Base-by-base conservation (phyloP, 2,888 invertebrate species). In the Acanthosepion lycidas region DNA sequence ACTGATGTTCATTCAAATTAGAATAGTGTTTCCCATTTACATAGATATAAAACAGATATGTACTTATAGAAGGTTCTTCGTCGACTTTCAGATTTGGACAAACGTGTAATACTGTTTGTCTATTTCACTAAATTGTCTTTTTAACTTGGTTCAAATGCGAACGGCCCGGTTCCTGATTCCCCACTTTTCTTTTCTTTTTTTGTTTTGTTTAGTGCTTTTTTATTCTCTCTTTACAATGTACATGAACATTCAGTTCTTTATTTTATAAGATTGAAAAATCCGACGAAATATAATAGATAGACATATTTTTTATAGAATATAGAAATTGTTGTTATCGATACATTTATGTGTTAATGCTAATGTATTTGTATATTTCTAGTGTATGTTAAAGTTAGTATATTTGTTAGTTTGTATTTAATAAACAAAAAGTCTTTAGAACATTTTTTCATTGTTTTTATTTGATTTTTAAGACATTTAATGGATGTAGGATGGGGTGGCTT, bases 41-140 rank as follows among this genome's bases (percentile, higher is more conserved):
- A 78, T 78, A 12, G 78, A 78, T 78, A 78, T 78, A 78, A 78
- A n/a, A 78, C 78, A 78, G 78, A 78, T 78, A 78, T 78, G 78
- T 33, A 78, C n/a, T n/a, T 78, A 78, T n/a, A 59, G 23, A 78
- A n/a, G 18, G 28, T 78, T 78, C 0, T 59, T 59, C 20, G 78
- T 78, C 78, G 78, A 78, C 78, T 78, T n/a, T 78, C 78, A n/a
- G n/a, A 78, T 28, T 28, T 15, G 78, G 78, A n/a, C 78, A n/a
- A 78, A 78, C 78, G n/a, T 78, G 9, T 4, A 23, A 6, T 6
- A 20, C 23, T 6, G 28, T 78, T 78, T 9, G 1, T 3, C 78
- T n/a, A 6, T 78, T n/a, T 78, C 18, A 78, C 33, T 78, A n/a
- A n/a, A 78, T n/a, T 78, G 78, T n/a, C n/a, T 78, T 8, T 0